A percentile compares a stretch with the other conserved stretches of the same genome.
These are phyloP conservation scores for Halocaridina rubra DNA, from an alignment of 2,888 invertebrate genomes.

Conservation along the genomic window DNA sequence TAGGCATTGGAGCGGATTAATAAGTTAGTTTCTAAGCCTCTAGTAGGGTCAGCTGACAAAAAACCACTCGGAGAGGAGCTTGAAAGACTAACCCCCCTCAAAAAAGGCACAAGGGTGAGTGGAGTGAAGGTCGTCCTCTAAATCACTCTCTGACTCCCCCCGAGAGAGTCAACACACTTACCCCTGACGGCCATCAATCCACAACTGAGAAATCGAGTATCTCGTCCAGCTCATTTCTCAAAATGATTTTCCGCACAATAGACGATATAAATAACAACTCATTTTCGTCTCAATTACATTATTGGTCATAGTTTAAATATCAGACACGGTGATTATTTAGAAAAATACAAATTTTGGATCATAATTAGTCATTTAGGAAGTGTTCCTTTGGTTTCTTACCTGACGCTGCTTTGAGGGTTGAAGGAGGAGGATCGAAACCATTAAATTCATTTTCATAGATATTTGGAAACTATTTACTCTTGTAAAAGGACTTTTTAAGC, in stretches of 20 bases:
- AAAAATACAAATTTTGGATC: not conserved
- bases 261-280: not conserved
- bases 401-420: not conserved
- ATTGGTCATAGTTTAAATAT: not conserved
- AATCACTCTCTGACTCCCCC: not conserved
- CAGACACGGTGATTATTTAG: not conserved
- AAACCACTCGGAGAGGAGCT: not conserved
- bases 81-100: not conserved
- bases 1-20: slow-evolving; percentile 56
- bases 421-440: not conserved
- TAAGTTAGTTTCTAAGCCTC: slow-evolving; percentile 45
- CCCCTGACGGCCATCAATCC: slow-evolving; percentile 47
- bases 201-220: not conserved
- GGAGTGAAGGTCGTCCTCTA: not conserved
- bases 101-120: not conserved
- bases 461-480: too few species aligned
- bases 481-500: too few species aligned
- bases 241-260: too few species aligned
- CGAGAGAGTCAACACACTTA: slow-evolving; percentile 37
- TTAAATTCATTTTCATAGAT: too few species aligned
- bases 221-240: not conserved
- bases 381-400: not conserved
- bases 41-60: slow-evolving; percentile 23
- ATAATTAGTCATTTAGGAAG: too few species aligned
- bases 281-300: not conserved